phyloP scores from a whole-genome alignment of 2,888 invertebrate species.

The Fragum sueziense region DNA sequence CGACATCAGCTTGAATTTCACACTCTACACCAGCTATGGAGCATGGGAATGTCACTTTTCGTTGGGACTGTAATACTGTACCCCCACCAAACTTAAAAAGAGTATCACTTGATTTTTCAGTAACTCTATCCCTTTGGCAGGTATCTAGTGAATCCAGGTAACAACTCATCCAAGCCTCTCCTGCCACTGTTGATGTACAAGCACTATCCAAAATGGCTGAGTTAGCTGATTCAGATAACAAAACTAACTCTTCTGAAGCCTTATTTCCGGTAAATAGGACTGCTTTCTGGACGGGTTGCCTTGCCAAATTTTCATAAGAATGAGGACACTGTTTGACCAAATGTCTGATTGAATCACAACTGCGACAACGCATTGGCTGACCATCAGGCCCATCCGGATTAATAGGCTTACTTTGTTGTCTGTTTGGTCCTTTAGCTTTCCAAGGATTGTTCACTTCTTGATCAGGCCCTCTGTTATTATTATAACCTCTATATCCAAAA shows the following conservation, averaged over 20 bases:
- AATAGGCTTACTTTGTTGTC: constrained; percentile 19
- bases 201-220: constrained; percentile 54
- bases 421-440: neutral
- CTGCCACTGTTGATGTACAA: constrained; percentile 49
- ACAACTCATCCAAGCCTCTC: constrained; percentile 44
- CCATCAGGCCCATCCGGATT: constrained; percentile 48
- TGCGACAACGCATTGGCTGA: constrained; percentile 31
- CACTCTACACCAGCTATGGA: constrained; percentile 39
- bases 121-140: constrained; percentile 15
- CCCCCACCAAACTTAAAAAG: constrained; percentile 54
- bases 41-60: constrained; percentile 44
- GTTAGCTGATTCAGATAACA: constrained; percentile 44
- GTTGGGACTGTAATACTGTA: constrained; percentile 35
- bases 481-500: neutral
- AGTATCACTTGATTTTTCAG: constrained; percentile 23
- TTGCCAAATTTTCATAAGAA: constrained; percentile 46
- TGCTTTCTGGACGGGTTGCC: constrained; percentile 35
- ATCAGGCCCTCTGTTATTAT: constrained; percentile 2
- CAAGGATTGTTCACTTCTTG: neutral
- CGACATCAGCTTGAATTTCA: constrained; percentile 48
- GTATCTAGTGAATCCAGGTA: constrained; percentile 41
- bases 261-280: constrained; percentile 49
- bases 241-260: constrained; percentile 22
- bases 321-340: constrained; percentile 44
- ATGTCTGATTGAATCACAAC: constrained; percentile 52